Evolutionary conservation across 2,888 invertebrate genomes (phyloP), one percentile per base, ranked within the genome.

Genomic region (Calameuta idolon): DNA sequence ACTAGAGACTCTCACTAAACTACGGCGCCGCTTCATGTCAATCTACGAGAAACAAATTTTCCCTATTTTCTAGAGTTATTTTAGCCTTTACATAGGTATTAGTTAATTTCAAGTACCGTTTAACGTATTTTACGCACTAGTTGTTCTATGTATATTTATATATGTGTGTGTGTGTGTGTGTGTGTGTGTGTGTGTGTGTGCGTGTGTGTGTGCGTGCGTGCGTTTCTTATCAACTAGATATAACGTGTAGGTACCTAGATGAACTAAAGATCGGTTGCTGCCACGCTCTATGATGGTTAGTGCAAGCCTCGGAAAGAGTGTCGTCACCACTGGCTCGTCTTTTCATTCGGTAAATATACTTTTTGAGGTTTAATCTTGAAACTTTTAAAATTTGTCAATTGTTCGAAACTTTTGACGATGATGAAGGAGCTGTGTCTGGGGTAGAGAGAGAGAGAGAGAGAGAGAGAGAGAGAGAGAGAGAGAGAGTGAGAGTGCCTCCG

Each of bases 21-120:
- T 89, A 89, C 89, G 86, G 40, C 89, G 88, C 87, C 85, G 83
- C 83, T 40, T 78, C 71, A 78, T 81, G 78, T 82, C 81, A 80
- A 73, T 83, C 91, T 90, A 91, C 91, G 88, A 90, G 89, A 90
- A 90, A 89, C 87, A 91, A 90, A 89, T 87, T 78, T 73, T 78
- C 37, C 89, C 89, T 89, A 90, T 88, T 81, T 83, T 87, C 89
- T 90, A 90, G 89, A 87, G 87, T 90, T 89, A 89, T 88, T 88
- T 76, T 89, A 89, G 89, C 89, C 88, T 83, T 85, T 85, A 87
- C 88, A 85, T n/a, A 34, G 34, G 77, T 81, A 87, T 89, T 89
- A 87, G 89, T 89, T 89, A 89, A 88, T 89, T 83, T 84, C 77
- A 84, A 85, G 87, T 89, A 87, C 84, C 87, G 86, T 87, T 89